phyloP scores from a whole-genome alignment of 2,888 invertebrate species.

The Mythimna lalbum region DNA sequence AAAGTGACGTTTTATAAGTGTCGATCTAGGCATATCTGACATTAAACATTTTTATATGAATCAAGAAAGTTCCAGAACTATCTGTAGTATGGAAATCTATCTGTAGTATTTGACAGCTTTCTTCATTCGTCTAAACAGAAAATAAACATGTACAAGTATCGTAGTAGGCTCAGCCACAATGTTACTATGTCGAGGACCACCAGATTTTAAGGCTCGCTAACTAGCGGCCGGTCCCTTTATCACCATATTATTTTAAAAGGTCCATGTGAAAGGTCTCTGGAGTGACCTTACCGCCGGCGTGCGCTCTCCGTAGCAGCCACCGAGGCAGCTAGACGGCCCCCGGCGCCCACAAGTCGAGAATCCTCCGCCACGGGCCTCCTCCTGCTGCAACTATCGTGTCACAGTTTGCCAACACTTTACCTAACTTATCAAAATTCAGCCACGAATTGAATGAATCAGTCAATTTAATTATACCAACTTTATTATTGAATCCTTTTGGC shows the following conservation, averaged over 20 bases:
- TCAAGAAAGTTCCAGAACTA: not conserved
- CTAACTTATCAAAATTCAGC: slow-evolving; percentile 47
- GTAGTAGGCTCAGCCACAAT: not conserved
- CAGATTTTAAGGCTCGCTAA: not conserved
- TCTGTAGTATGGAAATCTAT: not conserved
- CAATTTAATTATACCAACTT: slow-evolving; percentile 17
- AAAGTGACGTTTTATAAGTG: too few relatives aligned
- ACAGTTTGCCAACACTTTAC: slow-evolving; percentile 75
- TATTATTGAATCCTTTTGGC: not conserved
- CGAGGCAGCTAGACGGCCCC: slow-evolving; percentile 92
- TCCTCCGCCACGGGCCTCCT: slow-evolving; percentile 88
- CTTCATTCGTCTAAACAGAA: not conserved
- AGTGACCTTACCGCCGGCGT: slow-evolving; percentile 93
- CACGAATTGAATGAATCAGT: slow-evolving; percentile 40
- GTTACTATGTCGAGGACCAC: not conserved
- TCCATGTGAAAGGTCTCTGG: slow-evolving; percentile 66
- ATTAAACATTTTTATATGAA: not conserved
- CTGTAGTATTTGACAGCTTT: not conserved
- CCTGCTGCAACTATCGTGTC: slow-evolving; percentile 87
- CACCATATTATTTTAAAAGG: slow-evolving; percentile 36
- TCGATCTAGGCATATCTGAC: too few relatives aligned
- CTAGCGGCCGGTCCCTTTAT: slow-evolving; percentile 6
- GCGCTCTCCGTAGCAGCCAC: slow-evolving; percentile 93
- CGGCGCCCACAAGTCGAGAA: slow-evolving; percentile 91
- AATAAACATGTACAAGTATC: not conserved